phyloP scores from a whole-genome alignment of 2,113 vertebrate genomes.

The Corapipo altera region DNA sequence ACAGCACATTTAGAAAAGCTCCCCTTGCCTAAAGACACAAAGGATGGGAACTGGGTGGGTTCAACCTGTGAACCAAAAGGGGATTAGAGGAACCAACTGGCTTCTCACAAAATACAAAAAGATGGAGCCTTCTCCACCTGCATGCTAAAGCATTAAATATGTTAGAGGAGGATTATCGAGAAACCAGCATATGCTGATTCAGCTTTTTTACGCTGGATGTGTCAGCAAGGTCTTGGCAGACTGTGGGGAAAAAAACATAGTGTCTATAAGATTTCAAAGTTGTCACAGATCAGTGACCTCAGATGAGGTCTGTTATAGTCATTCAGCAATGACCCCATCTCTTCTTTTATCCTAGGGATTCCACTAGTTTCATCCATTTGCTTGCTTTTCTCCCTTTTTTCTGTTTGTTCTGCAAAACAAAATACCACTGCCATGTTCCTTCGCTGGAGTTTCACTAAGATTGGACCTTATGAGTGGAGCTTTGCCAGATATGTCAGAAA shows the following conservation, averaged over 20 bases:
- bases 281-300: conserved; percentile 25
- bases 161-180: not conserved
- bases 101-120: not conserved
- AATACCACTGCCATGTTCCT: not conserved
- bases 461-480: not conserved
- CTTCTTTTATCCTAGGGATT: not conserved
- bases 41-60: not conserved
- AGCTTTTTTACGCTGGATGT: not conserved
- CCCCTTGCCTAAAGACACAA: not conserved
- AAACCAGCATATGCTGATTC: not conserved
- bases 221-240: conserved; percentile 34
- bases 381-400: not conserved
- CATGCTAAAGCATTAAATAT: not conserved
- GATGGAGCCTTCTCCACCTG: not conserved
- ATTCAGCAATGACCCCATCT: conserved; percentile 2
- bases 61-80: not conserved
- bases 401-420: not conserved
- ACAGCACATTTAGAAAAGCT: not conserved
- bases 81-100: not conserved
- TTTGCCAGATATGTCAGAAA: not conserved
- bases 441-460: not conserved
- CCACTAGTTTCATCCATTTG: not conserved
- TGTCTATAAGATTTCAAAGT: conserved; percentile 43
- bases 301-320: not conserved
- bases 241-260: not conserved